A percentile compares a stretch with the other conserved stretches of the same genome.
phyloP scores from a whole-genome alignment of 2,888 invertebrate species.

The Chrysolina haemoptera region DNA sequence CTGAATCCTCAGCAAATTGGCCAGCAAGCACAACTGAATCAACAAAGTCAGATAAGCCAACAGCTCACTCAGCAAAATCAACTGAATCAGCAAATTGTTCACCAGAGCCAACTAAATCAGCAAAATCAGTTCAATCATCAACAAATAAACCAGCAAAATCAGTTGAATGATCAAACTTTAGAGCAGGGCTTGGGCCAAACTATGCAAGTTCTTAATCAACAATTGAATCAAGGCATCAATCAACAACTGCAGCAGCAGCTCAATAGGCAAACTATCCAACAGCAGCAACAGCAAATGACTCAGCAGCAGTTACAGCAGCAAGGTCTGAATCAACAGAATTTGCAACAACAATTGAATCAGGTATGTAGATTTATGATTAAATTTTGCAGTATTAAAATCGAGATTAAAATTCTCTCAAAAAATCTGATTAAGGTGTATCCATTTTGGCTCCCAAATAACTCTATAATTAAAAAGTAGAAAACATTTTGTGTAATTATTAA shows the following conservation, averaged over 20 bases:
- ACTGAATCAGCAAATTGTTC: constrained; percentile 57
- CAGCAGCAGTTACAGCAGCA: constrained; percentile 47
- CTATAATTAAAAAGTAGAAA: too few relatives aligned
- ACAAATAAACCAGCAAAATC: constrained; percentile 44
- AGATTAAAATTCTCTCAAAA: too few relatives aligned
- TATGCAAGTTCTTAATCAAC: constrained; percentile 44
- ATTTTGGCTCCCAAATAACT: too few relatives aligned
- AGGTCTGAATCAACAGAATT: constrained; percentile 46
- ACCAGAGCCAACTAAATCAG: constrained; percentile 62
- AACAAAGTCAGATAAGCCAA: constrained; percentile 46
- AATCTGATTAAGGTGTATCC: too few relatives aligned
- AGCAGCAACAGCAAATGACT: constrained; percentile 64
- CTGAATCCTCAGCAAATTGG: constrained; percentile 37
- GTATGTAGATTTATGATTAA: constrained; percentile 22
- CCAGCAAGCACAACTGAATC: constrained; percentile 44
- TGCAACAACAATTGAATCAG: constrained; percentile 55
- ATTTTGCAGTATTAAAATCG: too few relatives aligned
- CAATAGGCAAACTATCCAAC: constrained; percentile 68
- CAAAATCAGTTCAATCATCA: constrained; percentile 44
- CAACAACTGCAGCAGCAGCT: constrained; percentile 52
- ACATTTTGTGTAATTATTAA: too few relatives aligned
- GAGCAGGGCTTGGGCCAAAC: constrained; percentile 46
- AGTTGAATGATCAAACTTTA: constrained; percentile 48
- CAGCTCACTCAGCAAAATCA: constrained; percentile 46
- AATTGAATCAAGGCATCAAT: constrained; percentile 47